Evolutionary conservation across 2,888 invertebrate genomes (phyloP), one percentile per base, ranked within the genome.

Genomic region (Drosophila neotestacea): DNA sequence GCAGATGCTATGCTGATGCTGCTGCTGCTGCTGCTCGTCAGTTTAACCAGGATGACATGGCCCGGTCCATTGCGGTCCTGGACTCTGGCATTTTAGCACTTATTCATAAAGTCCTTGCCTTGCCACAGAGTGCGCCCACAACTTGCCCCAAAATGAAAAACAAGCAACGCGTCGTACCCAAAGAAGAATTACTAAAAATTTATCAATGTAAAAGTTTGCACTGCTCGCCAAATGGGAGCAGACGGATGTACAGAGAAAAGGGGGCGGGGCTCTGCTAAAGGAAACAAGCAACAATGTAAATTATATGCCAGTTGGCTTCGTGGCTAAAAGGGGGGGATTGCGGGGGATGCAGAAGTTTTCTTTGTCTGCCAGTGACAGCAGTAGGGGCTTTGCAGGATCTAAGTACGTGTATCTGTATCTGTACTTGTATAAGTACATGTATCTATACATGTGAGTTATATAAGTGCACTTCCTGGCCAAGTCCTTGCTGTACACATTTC

Each of bases 21-120:
- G 36, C 22, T 22, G 22, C 22, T 76, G 58, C 59, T 59, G 66
- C 81, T 87, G 90, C 86, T 91, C 91, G 91, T 90, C 91, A 91
- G 91, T 91, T 92, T 91, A 92, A 92, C 92, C 91, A 89, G 87
- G 85, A 88, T 92, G 91, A 91, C 91, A 92, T 91, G 91, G 89
- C 91, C 90, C 85, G 89, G 89, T 89, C 91, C 88, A 88, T 90
- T 88, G 90, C 90, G 90, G 91, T 91, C 86, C 88, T 90, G 90
- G 88, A 85, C 88, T 88, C 88, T 90, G 90, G 79, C 89, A 87
- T 87, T 90, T 86, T 77, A 85, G 89, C 90, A 90, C 90, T 90
- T 88, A 88, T 86, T 90, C 90, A 90, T 88, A 86, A 88, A 89
- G 88, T 81, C 87, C 73, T 78, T 76, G 74, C 70, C 75, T 44